Conservation (phyloP, 1,140 invertebrate species). For the Papilio polytes region DNA sequence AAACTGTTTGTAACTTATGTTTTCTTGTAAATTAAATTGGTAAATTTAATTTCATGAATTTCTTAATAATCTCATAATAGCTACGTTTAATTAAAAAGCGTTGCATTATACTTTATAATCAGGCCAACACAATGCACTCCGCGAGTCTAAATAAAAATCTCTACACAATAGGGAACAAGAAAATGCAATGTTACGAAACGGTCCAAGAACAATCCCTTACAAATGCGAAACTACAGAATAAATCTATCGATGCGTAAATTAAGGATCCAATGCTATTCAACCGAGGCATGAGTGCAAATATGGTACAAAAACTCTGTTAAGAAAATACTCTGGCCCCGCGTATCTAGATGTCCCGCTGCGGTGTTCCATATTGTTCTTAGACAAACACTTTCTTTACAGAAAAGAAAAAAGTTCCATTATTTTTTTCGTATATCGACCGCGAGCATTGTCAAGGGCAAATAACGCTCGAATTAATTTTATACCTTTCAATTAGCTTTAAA, state of each 20-base stretch:
- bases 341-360: constrained; percentile 80
- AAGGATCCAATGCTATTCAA: constrained; percentile 76
- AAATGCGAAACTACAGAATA: constrained; percentile 75
- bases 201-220: constrained; percentile 73
- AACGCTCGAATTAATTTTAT: constrained; percentile 72
- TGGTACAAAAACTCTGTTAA: constrained; percentile 67
- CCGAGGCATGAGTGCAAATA: constrained; percentile 68
- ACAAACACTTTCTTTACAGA: constrained; percentile 79
- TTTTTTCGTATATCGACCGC: constrained; percentile 65
- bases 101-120: constrained; percentile 39
- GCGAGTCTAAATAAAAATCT: constrained; percentile 50
- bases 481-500: constrained; percentile 22
- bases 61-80: constrained; percentile 22
- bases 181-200: constrained; percentile 76
- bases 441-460: constrained; percentile 63
- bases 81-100: background rate
- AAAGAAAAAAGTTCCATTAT: constrained; percentile 62
- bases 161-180: constrained; percentile 56
- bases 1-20: background rate
- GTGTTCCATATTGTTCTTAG: constrained; percentile 76
- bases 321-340: constrained; percentile 67
- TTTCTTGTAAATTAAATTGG: background rate
- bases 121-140: constrained; percentile 43
- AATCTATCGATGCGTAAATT: constrained; percentile 80
- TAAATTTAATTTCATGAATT: background rate